Conservation (phyloP, 2,797 vertebrate genomes). For the Echeneis naucrates region DNA sequence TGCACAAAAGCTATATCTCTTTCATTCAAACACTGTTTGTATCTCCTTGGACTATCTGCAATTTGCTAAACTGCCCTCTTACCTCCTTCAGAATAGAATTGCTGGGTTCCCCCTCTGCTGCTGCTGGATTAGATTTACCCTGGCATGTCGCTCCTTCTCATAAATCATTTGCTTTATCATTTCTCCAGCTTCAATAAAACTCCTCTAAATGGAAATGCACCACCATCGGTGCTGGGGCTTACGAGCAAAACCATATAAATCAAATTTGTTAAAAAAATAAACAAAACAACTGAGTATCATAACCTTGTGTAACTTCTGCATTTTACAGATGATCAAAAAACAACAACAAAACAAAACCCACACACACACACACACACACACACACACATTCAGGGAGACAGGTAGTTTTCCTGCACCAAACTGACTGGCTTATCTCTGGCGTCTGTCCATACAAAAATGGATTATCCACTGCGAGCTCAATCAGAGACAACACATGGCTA, state of each 20-base stretch:
- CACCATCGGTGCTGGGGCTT: constrained; percentile 48
- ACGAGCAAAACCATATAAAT: constrained; percentile 72
- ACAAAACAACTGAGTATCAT: constrained; percentile 17
- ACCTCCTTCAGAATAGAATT: constrained; percentile 36
- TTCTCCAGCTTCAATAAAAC: constrained; percentile 73
- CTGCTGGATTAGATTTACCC: constrained; percentile 62
- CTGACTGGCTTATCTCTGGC: constrained; percentile 43
- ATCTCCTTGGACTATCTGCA: constrained; percentile 54
- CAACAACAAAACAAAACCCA: too few species aligned
- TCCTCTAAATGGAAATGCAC: constrained; percentile 80
- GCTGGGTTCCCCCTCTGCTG: constrained; percentile 2
- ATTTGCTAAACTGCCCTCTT: constrained; percentile 60
- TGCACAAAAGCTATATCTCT: constrained; percentile 37
- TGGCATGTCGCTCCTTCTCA: constrained; percentile 54
- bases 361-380: constrained; percentile 7
- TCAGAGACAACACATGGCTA: constrained; percentile 37
- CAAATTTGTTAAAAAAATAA: constrained; percentile 62
- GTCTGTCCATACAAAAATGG: constrained; percentile 43
- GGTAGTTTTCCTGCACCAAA: constrained; percentile 16
- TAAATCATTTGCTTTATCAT: constrained; percentile 79
- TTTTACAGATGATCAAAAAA: constrained; percentile 41
- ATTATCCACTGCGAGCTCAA: constrained; percentile 34
- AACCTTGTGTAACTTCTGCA: constrained; percentile 28
- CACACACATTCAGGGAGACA: not conserved
- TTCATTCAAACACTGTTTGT: constrained; percentile 40